phyloP scores from a whole-genome alignment of 2,113 vertebrate species.

The Aphyosemion australe region DNA sequence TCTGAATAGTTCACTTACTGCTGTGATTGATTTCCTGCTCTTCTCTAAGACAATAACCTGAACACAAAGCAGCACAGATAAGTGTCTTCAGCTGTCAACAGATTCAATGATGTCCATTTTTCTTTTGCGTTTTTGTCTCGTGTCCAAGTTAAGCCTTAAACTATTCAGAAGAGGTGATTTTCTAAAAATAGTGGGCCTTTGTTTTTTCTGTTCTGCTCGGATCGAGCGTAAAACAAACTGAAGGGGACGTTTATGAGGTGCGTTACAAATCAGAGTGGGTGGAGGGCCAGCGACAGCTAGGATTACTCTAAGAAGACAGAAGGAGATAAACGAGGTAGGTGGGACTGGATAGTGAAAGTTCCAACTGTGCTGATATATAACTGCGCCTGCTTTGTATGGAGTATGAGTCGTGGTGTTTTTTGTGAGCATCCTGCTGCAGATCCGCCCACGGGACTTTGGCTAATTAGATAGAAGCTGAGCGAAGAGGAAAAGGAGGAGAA shows the following conservation, averaged over 20 bases:
- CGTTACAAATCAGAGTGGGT: constrained; percentile 30
- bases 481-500: constrained; percentile 15
- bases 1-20: not conserved
- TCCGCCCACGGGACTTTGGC: constrained; percentile 25
- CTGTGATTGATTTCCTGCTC: not conserved
- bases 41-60: constrained; percentile 6
- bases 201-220: constrained; percentile 1
- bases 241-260: constrained; percentile 33
- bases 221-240: constrained; percentile 26
- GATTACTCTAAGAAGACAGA: constrained; percentile 24
- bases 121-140: not conserved
- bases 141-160: constrained; percentile 12
- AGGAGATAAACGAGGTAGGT: constrained; percentile 43
- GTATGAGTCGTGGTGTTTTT: constrained; percentile 5
- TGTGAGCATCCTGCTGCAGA: constrained; percentile 17
- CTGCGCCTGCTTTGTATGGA: constrained; percentile 12
- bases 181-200: not conserved
- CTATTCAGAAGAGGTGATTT: constrained; percentile 6
- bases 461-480: constrained; percentile 50
- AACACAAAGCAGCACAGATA: constrained; percentile 8
- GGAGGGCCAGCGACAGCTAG: not conserved
- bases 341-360: constrained; percentile 42
- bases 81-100: not conserved
- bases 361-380: constrained; percentile 47
- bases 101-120: constrained; percentile 9